These are phyloP conservation scores for Drosophila equinoxialis DNA, from an alignment of 1,140 invertebrate genomes.

Conservation along the genomic window DNA sequence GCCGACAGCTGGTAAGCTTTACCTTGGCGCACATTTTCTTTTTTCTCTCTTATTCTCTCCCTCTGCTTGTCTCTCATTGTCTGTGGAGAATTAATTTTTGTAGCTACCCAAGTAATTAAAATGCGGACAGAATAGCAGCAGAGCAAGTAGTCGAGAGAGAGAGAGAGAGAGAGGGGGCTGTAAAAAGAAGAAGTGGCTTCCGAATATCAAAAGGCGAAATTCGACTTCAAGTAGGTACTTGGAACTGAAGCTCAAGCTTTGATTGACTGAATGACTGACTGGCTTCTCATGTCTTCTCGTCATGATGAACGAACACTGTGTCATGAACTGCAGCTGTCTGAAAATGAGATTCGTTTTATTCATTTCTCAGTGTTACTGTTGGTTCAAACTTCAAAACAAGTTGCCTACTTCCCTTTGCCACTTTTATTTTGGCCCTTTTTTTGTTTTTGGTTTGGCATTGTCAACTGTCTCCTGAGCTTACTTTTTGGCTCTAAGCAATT, in stretches of 20 bases:
- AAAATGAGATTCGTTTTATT: constrained; percentile 24
- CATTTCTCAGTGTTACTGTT: not conserved
- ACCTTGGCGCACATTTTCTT: constrained; percentile 26
- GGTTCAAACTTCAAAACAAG: constrained; percentile 58
- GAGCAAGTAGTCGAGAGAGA: not conserved
- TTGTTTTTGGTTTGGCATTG: constrained; percentile 28
- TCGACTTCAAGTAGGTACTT: constrained; percentile 39
- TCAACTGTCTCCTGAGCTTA: constrained; percentile 37
- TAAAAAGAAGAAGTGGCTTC: constrained; percentile 8
- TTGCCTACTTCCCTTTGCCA: constrained; percentile 7
- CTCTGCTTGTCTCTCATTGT: not conserved
- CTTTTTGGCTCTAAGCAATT: constrained; percentile 38
- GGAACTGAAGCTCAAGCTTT: constrained; percentile 8
- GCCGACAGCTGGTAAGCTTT: constrained; percentile 55
- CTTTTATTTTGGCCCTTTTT: not conserved
- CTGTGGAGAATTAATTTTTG: constrained; percentile 56
- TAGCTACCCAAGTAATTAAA: constrained; percentile 70
- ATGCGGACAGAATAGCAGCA: constrained; percentile 41
- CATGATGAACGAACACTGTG: constrained; percentile 19
- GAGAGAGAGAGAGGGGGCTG: not conserved
- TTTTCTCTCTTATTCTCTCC: not conserved
- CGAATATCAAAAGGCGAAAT: constrained; percentile 51
- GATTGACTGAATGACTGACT: constrained; percentile 41
- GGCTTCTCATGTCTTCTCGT: constrained; percentile 1
- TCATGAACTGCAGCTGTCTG: constrained; percentile 61